phyloP scores from a whole-genome alignment of 2,113 vertebrate genomes.

The Tupaia tana region DNA sequence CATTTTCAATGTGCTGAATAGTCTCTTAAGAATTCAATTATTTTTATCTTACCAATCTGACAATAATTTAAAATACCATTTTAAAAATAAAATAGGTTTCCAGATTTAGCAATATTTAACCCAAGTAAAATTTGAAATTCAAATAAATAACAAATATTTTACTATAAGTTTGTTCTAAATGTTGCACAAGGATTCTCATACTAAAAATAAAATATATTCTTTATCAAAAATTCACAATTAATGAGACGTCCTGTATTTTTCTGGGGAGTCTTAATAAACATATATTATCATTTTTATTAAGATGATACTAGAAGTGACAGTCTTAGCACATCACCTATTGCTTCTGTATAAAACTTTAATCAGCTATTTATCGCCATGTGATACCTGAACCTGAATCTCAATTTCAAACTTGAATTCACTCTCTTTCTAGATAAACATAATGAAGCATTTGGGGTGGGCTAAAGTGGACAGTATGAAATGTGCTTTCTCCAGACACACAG shows the following conservation, averaged over 20 bases:
- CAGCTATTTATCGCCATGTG: background rate
- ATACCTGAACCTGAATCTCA: background rate
- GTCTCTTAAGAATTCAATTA: background rate
- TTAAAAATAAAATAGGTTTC: background rate
- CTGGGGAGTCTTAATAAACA: background rate
- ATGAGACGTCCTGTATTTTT: background rate
- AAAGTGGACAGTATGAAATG: fast-evolving
- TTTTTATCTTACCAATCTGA: background rate
- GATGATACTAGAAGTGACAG: background rate
- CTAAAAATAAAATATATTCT: background rate
- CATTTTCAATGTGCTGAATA: background rate
- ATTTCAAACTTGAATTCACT: background rate
- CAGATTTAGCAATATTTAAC: background rate
- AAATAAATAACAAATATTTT: background rate
- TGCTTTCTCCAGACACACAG: fast-evolving
- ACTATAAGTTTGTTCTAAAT: background rate
- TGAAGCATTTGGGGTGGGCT: too few relatives aligned
- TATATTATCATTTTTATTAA: background rate
- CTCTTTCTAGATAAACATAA: background rate
- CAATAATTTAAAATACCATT: background rate
- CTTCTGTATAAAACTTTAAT: background rate
- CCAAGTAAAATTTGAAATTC: background rate
- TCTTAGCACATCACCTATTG: background rate
- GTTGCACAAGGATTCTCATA: background rate
- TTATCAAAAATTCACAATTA: background rate